Base-by-base conservation (phyloP, 2,113 vertebrate genomes). In the Helogale parvula region DNA sequence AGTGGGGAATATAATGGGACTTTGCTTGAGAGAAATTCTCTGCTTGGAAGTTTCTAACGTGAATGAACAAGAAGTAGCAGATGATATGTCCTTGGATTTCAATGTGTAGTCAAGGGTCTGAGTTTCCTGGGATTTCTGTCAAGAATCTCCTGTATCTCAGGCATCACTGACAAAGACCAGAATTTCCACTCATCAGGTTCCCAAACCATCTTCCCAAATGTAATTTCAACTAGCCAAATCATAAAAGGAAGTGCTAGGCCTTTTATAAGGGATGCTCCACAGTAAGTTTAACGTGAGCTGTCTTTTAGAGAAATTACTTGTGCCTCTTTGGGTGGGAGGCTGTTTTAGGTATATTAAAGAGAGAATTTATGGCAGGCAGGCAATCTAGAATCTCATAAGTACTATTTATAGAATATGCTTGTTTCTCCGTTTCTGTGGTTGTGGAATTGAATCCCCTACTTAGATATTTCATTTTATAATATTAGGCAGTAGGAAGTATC, bases 401-500 rank as follows among this genome's bases (percentile, higher is more conserved):
- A 74, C 88, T 89, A n/a, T 88, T 94, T 79, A 82, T 93, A 80
- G 81, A 72, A 79, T 84, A 65, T 35, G 23, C 52, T 96, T 95
- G 35, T 54, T 95, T 96, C 45, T 16, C 27, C 41, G 82, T 41
- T 71, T 88, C 66, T 72, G 14, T 77, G 17, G 89, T 94, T 96
- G 79, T 72, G 41, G 79, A 38, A 74, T 96, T 86, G 41, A 80
- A 81, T 94, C 72, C 15, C 86, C 81, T 71, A 69, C 83, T 93
- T 81, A 88, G 47, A 95, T 60, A 74, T 74, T 96, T 96, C 92
- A 93, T 91, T 93, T 89, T 76, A 45, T 91, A 68, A 41, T 93
- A 69, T 80, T 94, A 96, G 52, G 54, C 60, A 80, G 23, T 65
- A 19, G 66, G 47, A 97, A 90, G 77, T 79, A 8, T 89, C 88